A percentile compares a stretch with the other conserved stretches of the same genome.
These are phyloP conservation scores for Hycleus cichorii DNA, from an alignment of 1,140 invertebrate genomes.

Conservation along the genomic window DNA sequence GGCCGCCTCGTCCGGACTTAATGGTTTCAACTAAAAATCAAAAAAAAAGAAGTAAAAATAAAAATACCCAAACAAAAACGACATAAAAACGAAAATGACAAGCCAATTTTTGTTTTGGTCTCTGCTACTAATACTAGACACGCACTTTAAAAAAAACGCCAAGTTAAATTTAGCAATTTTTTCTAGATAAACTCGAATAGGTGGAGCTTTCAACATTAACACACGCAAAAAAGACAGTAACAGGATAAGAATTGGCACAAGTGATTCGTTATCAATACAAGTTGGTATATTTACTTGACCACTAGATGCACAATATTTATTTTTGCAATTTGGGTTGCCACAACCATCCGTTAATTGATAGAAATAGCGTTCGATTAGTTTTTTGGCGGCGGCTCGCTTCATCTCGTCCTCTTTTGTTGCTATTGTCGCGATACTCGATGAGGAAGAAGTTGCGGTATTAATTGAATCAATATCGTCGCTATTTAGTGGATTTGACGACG, in stretches of 20 bases:
- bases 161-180: no score
- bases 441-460: no score
- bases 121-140: no score
- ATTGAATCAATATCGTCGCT: background rate
- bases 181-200: no score
- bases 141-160: no score
- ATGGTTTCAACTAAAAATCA: conserved; percentile 52
- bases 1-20: conserved; percentile 82
- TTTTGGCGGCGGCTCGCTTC: conserved; percentile 81
- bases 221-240: no score
- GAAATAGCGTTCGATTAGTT: conserved; percentile 86
- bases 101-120: no score
- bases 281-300: conserved; percentile 54
- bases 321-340: conserved; percentile 75
- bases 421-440: conserved; percentile 6
- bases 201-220: no score
- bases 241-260: background rate
- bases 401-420: conserved; percentile 53
- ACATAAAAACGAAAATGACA: no score
- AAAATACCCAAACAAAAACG: background rate
- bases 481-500: conserved; percentile 32
- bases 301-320: conserved; percentile 82
- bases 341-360: conserved; percentile 87
- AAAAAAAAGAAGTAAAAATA: background rate
- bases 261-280: background rate